Base-by-base conservation (phyloP, 2,113 vertebrate species). In the Ploceus nigricollis region DNA sequence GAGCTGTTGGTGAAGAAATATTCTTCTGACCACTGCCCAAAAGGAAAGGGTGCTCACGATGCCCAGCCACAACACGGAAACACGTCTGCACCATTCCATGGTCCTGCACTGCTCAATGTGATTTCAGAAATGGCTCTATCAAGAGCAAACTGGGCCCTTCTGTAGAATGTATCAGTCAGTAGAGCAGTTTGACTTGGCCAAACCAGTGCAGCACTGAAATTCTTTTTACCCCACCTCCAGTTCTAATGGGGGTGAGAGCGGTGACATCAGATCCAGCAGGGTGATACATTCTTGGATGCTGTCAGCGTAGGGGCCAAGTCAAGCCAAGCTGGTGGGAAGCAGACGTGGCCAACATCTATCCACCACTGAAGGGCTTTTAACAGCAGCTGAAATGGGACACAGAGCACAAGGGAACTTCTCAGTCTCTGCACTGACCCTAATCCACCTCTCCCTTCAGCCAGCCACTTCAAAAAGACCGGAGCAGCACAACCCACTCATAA, bases 1-100 rank as follows among this genome's bases (percentile, higher is more conserved):
- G 56, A 61, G 31, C 17, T 51, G 23, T 7, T 56, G 30, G 40
- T 31, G 31, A 80, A 65, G 58, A 70, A 82, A 54, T 19, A 24
- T 45, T 68, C 37, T 45, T 77, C 44, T 80, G 53, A 73, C 51
- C 14, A 4, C 6, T 50, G 19, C 42, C 39, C 47, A 31, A 77
- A 64, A 79, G 17, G 14, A 54, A 94, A 85, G 64, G 45, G 57
- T 7, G 27, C 17, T 56, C 48, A 33, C 0, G 0, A 28, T 71
- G 48, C 31, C 40, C 57, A 58, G 70, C 5, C 21, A 12, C 9
- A 42, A 33, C 47, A 82, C 0, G 0, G 68, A 24, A 1, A 48
- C 30, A 27, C 0, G 0, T 3, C 20, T 15, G 17, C 39, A 35
- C 42, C 28, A 31, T 2, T 19, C 23, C 31, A 16, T 2, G 14